Base-by-base conservation (phyloP, 1,140 invertebrate genomes). In the Reticulitermes speratus region DNA sequence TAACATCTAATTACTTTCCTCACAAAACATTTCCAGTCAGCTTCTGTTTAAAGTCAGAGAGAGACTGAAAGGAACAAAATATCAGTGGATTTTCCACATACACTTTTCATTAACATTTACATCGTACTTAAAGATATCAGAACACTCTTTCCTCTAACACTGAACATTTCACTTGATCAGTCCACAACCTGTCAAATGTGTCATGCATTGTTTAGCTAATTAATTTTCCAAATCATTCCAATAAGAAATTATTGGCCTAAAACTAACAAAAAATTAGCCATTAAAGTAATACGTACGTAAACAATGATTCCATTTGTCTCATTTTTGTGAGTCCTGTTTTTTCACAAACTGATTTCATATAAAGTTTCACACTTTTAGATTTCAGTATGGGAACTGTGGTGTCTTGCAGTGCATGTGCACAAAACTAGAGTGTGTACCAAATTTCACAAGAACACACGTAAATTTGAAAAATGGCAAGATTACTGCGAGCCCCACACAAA, bases 31-130 rank as follows among this genome's bases (percentile, higher is more conserved):
- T 21, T 84, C 44, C 65, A 44, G 65, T 85, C 85, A 44, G 85
- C 85, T 75, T 82, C 65, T 52, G 85, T 85, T 85, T 85, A 85
- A 85, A 85, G 85, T 85, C 85, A 85, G 85, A 85, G 85, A 85
- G 84, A 85, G 32, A 85, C 38, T 84, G 83, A 52, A 75, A 25
- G n/a, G 30, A 30, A 84, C 25, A 32, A 55, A n/a, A 59, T 52
- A 84, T 30, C 55, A 11, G 75, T n/a, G 52, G 83, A 59, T 16
- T n/a, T 44, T n/a, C 65, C 84, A 55, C 52, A 19, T 55, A 16
- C 19, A 21, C 14, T 55, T 85, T 59, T 5, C 2, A 44, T 84
- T 84, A 84, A 75, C n/a, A 30, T n/a, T 75, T 75, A 75, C 65
- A 75, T 30, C 30, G 65, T 16, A 75, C n/a, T 75, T 75, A 75